Evolutionary conservation across 1,140 invertebrate species (phyloP).

Genomic region (Tetramorium alpestre): DNA sequence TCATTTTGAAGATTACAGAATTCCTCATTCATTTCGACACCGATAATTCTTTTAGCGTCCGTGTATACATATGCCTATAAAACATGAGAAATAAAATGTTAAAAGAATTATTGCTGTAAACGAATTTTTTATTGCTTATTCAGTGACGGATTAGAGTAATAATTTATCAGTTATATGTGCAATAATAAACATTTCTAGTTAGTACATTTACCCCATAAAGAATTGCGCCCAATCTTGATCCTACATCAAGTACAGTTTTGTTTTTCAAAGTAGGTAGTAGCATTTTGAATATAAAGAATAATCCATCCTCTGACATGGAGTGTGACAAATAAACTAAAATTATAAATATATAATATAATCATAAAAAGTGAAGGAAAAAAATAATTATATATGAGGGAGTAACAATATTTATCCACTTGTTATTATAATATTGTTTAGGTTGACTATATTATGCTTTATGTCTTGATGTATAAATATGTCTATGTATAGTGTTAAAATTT

Average conservation of each 20-base stretch:
- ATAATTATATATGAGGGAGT: too few species aligned
- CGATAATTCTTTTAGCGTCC: constrained; percentile 87
- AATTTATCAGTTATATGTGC: neutral
- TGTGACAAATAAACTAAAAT: constrained; percentile 89
- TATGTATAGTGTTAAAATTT: too few species aligned
- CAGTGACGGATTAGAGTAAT: neutral
- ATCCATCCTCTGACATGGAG: constrained; percentile 88
- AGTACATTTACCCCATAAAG: constrained; percentile 89
- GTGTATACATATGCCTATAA: constrained; percentile 89
- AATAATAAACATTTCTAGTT: constrained; percentile 13
- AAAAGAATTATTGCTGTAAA: neutral
- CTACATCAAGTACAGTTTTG: constrained; percentile 89
- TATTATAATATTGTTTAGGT: too few species aligned
- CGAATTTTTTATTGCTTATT: neutral
- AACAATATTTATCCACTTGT: too few species aligned
- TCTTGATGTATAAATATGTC: too few species aligned
- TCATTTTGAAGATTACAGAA: constrained; percentile 88
- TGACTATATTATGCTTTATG: too few species aligned
- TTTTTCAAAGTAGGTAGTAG: constrained; percentile 87
- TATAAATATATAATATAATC: constrained; percentile 62
- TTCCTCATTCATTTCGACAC: constrained; percentile 90
- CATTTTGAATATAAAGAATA: constrained; percentile 89
- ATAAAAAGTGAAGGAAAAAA: neutral
- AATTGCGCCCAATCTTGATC: constrained; percentile 90
- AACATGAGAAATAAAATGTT: constrained; percentile 22